Base-by-base conservation (phyloP, 2,797 vertebrate genomes). In the Anguilla pacifica region DNA sequence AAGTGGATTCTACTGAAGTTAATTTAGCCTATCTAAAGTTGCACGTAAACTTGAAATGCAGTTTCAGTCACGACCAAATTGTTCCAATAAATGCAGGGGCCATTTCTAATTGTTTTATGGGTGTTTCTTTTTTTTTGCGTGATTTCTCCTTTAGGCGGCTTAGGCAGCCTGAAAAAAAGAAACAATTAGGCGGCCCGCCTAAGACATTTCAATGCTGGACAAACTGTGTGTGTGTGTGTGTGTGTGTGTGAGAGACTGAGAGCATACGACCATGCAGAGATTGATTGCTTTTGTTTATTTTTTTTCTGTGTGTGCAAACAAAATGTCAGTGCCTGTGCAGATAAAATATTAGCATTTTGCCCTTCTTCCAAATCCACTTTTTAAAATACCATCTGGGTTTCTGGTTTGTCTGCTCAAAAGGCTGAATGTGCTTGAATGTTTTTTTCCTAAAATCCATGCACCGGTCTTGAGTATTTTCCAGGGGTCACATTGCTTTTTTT, bases 401-500 rank as follows among this genome's bases (percentile, higher is more conserved):
- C 43, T 82, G 43, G 43, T 51, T 81, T 9, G 49, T 5, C 77
- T 81, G 39, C 17, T 22, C 43, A 1, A 81, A 46, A 49, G 77
- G 77, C 39, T 81, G 10, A 46, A 49, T 49, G 39, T 46, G 39
- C 43, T 17, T 79, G 79, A n/a, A 51, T 82, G 19, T 51, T 82
- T 70, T 46, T 17, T 10, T 25, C 22, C 43, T 82, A 43, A 49
- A 81, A n/a, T 82, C 22, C 10, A 22, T 51, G 22, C 74, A 43
- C 15, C 74, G 43, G 70, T 35, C 64, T 81, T 49, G 39, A 49
- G 5, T 82, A 11, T 79, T 79, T 79, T 82, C 43, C 79, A 49
- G 46, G 25, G 79, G 79, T 82, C 79, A 82, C 79, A 82, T n/a
- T 49, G 79, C 79, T 0, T 51, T 77, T 79, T 82, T 82, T 49